phyloP scores from a whole-genome alignment of 2,797 vertebrate genomes.

The Lycodopsis pacificus region DNA sequence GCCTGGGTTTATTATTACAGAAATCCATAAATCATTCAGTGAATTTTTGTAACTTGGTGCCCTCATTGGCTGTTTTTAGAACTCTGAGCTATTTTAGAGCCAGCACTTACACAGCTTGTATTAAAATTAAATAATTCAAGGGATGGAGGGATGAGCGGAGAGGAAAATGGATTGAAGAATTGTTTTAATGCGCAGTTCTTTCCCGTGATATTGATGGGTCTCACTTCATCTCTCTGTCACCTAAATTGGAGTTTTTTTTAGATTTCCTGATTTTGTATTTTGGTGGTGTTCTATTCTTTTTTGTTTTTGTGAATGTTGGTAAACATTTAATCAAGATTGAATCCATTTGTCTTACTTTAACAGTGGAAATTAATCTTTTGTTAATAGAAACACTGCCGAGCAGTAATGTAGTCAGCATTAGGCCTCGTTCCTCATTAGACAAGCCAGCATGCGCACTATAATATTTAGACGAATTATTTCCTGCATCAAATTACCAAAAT shows the following conservation, averaged over 20 bases:
- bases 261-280: neutral
- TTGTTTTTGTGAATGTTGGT: neutral
- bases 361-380: neutral
- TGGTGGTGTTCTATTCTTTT: neutral
- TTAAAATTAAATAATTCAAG: constrained; percentile 79
- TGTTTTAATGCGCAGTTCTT: constrained; percentile 41
- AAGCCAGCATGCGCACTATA: constrained; percentile 7
- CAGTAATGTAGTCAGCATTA: neutral
- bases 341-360: neutral
- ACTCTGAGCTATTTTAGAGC: constrained; percentile 75
- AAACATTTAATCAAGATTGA: neutral
- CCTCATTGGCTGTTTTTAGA: constrained; percentile 77
- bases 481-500: constrained; percentile 46
- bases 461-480: constrained; percentile 34
- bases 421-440: neutral
- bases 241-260: neutral
- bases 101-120: constrained; percentile 64
- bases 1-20: constrained; percentile 65
- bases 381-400: constrained; percentile 12
- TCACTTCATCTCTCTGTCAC: constrained; percentile 4
- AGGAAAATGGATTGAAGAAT: constrained; percentile 48
- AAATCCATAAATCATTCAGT: constrained; percentile 77
- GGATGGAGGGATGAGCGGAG: constrained; percentile 26
- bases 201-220: constrained; percentile 26
- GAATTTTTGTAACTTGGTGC: constrained; percentile 69